Evolutionary conservation across 2,797 vertebrate species (phyloP).

Genomic region (Hirundo rustica): DNA sequence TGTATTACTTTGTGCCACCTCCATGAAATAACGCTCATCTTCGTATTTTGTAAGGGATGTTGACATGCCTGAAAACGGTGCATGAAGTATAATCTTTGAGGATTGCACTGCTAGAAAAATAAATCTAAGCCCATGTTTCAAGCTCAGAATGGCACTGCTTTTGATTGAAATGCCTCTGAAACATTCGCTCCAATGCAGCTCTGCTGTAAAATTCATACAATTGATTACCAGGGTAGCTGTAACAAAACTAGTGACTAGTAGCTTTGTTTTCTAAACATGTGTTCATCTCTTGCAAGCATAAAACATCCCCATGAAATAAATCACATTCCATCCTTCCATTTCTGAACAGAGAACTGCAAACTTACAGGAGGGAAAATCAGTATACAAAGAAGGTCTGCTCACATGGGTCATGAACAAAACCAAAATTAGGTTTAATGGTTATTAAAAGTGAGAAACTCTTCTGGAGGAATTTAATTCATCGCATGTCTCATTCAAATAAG

Average conservation of each 20-base stretch:
- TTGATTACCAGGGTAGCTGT: slow-evolving; percentile 64
- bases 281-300: slow-evolving; percentile 46
- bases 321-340: background rate
- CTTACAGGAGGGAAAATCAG: background rate
- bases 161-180: slow-evolving; percentile 76
- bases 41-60: slow-evolving; percentile 74
- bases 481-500: background rate
- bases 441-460: background rate
- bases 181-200: slow-evolving; percentile 64
- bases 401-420: background rate
- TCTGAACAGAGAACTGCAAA: background rate
- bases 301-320: slow-evolving; percentile 36
- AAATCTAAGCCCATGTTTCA: slow-evolving; percentile 76
- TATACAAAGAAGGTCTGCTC: background rate
- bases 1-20: slow-evolving; percentile 77
- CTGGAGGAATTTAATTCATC: background rate
- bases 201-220: slow-evolving; percentile 62
- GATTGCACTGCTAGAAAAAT: slow-evolving; percentile 71
- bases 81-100: slow-evolving; percentile 77
- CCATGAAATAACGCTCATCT: slow-evolving; percentile 78
- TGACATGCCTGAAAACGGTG: slow-evolving; percentile 78
- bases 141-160: slow-evolving; percentile 65
- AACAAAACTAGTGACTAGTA: slow-evolving; percentile 54
- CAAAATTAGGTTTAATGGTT: background rate
- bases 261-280: slow-evolving; percentile 70